Percentiles rank a stretch among this genome's conserved stretches.
These are phyloP conservation scores for Hofmannophila pseudospretella DNA, from an alignment of 2,888 invertebrate genomes.

Conservation along the genomic window DNA sequence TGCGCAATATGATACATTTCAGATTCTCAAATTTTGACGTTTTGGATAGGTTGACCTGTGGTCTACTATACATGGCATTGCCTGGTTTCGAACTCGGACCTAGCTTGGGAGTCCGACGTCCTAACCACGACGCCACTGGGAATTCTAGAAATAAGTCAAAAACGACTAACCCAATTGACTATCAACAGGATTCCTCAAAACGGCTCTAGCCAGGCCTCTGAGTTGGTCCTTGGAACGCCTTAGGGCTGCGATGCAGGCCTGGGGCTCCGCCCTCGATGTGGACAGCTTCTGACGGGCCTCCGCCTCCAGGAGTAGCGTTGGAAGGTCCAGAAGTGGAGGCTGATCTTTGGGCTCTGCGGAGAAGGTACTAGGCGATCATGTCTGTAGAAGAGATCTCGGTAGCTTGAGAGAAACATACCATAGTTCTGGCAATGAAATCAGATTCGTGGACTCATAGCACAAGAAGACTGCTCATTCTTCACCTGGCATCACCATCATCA, in stretches of 20 bases:
- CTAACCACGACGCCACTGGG: too few species aligned
- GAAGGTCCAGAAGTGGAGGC: slow-evolving; percentile 37
- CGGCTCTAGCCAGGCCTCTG: slow-evolving; percentile 84
- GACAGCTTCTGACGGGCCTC: slow-evolving; percentile 27
- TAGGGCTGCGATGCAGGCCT: slow-evolving; percentile 37
- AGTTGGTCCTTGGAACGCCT: slow-evolving; percentile 80
- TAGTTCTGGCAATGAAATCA: background rate
- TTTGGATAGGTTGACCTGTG: too few species aligned
- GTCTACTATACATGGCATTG: too few species aligned
- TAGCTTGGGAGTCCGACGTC: too few species aligned
- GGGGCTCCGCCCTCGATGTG: slow-evolving; percentile 26
- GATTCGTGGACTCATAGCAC: too few species aligned
- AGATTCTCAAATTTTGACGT: too few species aligned
- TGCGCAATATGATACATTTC: too few species aligned
- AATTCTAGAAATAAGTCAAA: background rate
- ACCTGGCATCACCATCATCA: too few species aligned
- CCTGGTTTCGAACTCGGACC: too few species aligned
- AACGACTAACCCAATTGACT: slow-evolving; percentile 75
- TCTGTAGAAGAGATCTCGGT: background rate
- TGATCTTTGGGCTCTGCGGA: slow-evolving; percentile 21
- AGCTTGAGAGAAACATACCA: background rate
- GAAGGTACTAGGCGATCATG: background rate
- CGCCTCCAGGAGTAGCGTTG: slow-evolving; percentile 33
- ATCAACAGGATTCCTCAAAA: slow-evolving; percentile 88
- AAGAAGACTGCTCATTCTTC: too few species aligned